Conservation (phyloP, 2,888 invertebrate species). For the Lysandra bellargus region DNA sequence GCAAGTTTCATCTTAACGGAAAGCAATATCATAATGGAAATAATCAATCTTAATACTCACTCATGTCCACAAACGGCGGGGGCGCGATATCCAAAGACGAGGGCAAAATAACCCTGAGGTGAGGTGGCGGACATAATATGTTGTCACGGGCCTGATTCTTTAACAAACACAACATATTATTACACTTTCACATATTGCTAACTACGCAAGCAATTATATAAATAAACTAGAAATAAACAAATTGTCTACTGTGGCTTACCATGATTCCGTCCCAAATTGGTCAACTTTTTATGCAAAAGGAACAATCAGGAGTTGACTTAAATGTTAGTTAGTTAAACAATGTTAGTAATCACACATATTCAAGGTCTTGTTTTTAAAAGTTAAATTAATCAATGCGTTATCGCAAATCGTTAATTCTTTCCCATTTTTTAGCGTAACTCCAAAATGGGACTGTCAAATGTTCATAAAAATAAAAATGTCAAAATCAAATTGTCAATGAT, state of each 20-base stretch:
- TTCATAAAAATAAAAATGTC: too few relatives aligned
- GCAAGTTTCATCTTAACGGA: not conserved
- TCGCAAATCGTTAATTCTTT: conserved; percentile 16
- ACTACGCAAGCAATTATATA: conserved; percentile 60
- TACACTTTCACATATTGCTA: conserved; percentile 56
- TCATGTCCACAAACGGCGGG: conserved; percentile 65
- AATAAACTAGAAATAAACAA: conserved; percentile 55
- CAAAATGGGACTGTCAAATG: conserved; percentile 14
- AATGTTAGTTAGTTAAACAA: too few relatives aligned
- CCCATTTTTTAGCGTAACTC: not conserved
- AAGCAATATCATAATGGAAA: not conserved
- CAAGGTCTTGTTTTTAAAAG: conserved; percentile 41
- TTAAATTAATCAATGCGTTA: conserved; percentile 35
- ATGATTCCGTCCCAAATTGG: conserved; percentile 41
- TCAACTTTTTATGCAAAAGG: conserved; percentile 32
- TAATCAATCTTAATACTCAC: conserved; percentile 49
- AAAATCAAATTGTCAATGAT: not conserved
- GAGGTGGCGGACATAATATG: conserved; percentile 59
- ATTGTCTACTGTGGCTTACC: conserved; percentile 52
- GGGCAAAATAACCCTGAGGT: conserved; percentile 69
- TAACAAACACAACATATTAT: conserved; percentile 48
- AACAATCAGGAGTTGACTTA: conserved; percentile 28
- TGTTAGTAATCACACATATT: conserved; percentile 51
- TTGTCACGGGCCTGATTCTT: conserved; percentile 66
- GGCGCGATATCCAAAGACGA: conserved; percentile 59